These are phyloP conservation scores for Takifugu ocellatus DNA, from an alignment of 2,797 vertebrate genomes.

Conservation along the genomic window DNA sequence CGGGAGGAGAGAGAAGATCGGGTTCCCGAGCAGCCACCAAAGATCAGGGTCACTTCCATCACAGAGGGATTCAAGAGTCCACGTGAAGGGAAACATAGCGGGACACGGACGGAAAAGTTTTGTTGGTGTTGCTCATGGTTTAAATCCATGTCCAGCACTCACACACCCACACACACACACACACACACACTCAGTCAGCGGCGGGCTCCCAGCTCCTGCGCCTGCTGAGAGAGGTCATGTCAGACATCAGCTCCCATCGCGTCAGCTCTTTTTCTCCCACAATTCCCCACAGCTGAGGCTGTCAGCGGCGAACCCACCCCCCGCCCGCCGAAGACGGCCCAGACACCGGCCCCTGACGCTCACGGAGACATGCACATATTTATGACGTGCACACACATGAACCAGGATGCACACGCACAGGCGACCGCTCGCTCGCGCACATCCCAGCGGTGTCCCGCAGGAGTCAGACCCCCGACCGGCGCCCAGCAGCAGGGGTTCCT, in stretches of 20 bases:
- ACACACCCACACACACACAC: conserved; percentile 44
- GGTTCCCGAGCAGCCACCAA: conserved; percentile 53
- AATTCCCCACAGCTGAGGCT: conserved; percentile 81
- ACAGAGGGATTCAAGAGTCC: conserved; percentile 15
- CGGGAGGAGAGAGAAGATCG: conserved; percentile 36
- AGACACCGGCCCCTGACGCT: conserved; percentile 46
- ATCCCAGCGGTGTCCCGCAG: conserved; percentile 49
- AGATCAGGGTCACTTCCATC: conserved; percentile 56
- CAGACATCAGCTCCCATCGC: conserved; percentile 85
- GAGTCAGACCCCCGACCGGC: conserved; percentile 63
- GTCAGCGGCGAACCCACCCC: conserved; percentile 76
- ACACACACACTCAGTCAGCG: conserved; percentile 54
- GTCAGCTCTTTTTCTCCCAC: conserved; percentile 77
- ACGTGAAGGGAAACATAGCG: background rate
- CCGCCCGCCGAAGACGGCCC: conserved; percentile 39
- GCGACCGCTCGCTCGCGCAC: conserved; percentile 26
- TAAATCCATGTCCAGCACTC: conserved; percentile 17
- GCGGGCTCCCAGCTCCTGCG: conserved; percentile 66
- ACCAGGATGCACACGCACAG: conserved; percentile 13
- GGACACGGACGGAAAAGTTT: conserved; percentile 7
- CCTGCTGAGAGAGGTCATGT: conserved; percentile 85
- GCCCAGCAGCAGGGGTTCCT: conserved; percentile 65
- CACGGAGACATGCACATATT: conserved; percentile 38
- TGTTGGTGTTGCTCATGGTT: conserved; percentile 19
- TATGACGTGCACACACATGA: conserved; percentile 45